phyloP scores from a whole-genome alignment of 1,140 invertebrate species.

The Oryctes rhinoceros region DNA sequence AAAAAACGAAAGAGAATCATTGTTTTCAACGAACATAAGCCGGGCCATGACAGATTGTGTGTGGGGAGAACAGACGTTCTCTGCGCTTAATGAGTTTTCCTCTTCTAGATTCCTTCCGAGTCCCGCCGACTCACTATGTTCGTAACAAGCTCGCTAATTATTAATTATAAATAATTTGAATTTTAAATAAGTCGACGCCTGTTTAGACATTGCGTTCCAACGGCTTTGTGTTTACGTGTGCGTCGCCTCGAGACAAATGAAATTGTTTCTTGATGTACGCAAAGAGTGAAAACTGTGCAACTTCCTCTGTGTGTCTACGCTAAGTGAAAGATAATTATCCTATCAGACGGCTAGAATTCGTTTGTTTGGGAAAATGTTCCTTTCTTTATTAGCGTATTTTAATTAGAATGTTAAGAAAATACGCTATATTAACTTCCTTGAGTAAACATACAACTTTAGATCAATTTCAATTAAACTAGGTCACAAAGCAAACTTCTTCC shows the following conservation, averaged over 20 bases:
- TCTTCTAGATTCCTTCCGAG: constrained; percentile 18
- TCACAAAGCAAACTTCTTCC: no score
- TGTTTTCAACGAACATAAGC: constrained; percentile 30
- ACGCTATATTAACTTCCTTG: no score
- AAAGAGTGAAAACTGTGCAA: constrained; percentile 8
- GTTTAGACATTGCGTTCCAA: neutral
- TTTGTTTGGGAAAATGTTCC: no score
- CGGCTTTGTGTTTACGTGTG: neutral
- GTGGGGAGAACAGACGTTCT: neutral
- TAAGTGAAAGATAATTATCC: neutral
- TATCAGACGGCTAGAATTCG: neutral
- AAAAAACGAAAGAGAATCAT: constrained; percentile 3
- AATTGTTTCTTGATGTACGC: constrained; percentile 1
- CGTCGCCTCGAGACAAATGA: constrained; percentile 13
- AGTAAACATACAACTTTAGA: no score
- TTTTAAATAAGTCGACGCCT: constrained; percentile 23
- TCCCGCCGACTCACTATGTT: neutral
- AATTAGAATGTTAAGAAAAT: no score
- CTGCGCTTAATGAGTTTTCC: constrained; percentile 10
- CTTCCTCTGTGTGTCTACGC: neutral
- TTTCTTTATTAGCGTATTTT: no score
- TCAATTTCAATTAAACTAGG: no score
- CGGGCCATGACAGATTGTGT: constrained; percentile 28
- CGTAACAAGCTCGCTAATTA: constrained; percentile 9
- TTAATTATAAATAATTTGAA: constrained; percentile 34